Percentiles rank a stretch among this genome's conserved stretches.
phyloP scores from a whole-genome alignment of 2,888 invertebrate genomes.

The Nipponacmea schrenckii region DNA sequence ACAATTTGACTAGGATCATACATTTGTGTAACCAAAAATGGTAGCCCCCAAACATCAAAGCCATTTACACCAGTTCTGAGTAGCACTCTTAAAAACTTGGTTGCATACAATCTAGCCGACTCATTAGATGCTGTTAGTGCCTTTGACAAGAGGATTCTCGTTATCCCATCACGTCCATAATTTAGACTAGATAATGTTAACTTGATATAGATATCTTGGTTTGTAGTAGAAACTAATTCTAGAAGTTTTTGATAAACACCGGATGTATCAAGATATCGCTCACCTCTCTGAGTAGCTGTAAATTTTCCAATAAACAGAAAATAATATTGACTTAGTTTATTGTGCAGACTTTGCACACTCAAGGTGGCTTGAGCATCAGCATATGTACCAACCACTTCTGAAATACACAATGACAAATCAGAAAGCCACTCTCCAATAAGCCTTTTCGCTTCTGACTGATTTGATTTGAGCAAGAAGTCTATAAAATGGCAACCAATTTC shows the following conservation, averaged over 20 bases:
- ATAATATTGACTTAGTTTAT: conserved; percentile 92
- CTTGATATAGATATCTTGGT: conserved; percentile 93
- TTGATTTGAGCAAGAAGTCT: conserved; percentile 77
- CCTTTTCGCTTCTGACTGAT: conserved; percentile 71
- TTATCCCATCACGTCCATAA: conserved; percentile 80
- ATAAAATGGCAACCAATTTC: conserved; percentile 75
- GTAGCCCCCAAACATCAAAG: conserved; percentile 81
- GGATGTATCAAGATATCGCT: conserved; percentile 77
- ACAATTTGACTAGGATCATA: conserved; percentile 85
- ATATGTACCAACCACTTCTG: conserved; percentile 60
- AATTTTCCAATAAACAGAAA: conserved; percentile 92
- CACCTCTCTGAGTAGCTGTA: conserved; percentile 66
- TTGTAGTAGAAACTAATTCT: conserved; percentile 80
- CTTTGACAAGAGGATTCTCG: conserved; percentile 71
- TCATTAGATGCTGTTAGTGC: conserved; percentile 71
- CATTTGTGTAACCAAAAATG: conserved; percentile 84
- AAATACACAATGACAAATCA: conserved; percentile 78
- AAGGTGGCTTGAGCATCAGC: conserved; percentile 51
- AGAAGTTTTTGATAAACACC: conserved; percentile 82
- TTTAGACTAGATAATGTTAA: conserved; percentile 91
- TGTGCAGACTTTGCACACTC: conserved; percentile 70
- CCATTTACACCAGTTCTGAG: conserved; percentile 73
- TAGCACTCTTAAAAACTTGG: conserved; percentile 88
- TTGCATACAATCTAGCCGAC: conserved; percentile 82
- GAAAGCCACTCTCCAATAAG: conserved; percentile 81